phyloP scores from a whole-genome alignment of 1,140 invertebrate genomes.

The Grapholita molesta region DNA sequence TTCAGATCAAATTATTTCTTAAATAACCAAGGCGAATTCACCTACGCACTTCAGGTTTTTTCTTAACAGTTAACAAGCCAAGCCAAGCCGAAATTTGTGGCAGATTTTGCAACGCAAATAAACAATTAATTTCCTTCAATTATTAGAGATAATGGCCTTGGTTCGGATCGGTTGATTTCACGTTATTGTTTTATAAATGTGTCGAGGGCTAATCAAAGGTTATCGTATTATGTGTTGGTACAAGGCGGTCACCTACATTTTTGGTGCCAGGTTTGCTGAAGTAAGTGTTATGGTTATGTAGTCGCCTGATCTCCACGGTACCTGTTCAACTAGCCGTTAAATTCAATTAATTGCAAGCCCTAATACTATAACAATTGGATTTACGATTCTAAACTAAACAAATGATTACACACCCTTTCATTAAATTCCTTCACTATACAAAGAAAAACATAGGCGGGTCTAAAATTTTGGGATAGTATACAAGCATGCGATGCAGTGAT shows the following conservation, averaged over 20 bases:
- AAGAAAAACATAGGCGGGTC: no score
- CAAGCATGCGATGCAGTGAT: no score
- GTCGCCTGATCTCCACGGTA: no score
- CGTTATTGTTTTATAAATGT: slow-evolving; percentile 75
- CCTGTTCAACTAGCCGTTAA: no score
- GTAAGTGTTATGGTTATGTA: neutral
- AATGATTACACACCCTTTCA: no score
- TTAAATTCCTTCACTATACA: no score
- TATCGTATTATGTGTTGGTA: slow-evolving; percentile 37
- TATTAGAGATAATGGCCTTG: slow-evolving; percentile 52
- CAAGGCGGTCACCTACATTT: slow-evolving; percentile 27
- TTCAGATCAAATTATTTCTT: no score
- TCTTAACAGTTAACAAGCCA: no score
- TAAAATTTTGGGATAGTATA: no score
- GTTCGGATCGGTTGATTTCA: slow-evolving; percentile 63
- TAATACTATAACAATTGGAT: no score
- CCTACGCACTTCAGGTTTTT: neutral
- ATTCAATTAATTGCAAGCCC: no score
- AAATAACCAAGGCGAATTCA: neutral
- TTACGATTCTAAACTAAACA: no score
- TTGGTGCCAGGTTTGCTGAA: neutral
- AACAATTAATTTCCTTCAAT: slow-evolving; percentile 39
- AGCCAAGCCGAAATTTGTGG: slow-evolving; percentile 7
- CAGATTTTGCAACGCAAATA: slow-evolving; percentile 29
- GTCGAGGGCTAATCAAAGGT: slow-evolving; percentile 72